These are phyloP conservation scores for Pterocles burchelli DNA, from an alignment of 2,113 vertebrate species.

Conservation along the genomic window DNA sequence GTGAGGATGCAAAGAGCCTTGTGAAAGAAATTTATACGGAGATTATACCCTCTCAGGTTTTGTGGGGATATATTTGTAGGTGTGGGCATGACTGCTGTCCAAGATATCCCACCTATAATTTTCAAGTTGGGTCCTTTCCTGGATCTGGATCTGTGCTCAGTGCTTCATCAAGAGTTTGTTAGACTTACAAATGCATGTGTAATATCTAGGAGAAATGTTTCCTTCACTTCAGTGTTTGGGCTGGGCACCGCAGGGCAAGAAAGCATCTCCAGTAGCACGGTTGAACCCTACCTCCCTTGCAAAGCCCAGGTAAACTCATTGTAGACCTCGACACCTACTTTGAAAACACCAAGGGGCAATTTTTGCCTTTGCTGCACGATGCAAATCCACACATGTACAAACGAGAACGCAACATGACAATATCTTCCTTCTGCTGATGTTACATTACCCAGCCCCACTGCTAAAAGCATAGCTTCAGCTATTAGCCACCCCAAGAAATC, in stretches of 20 bases:
- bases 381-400: neutral
- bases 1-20: neutral
- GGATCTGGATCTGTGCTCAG: neutral
- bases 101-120: neutral
- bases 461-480: constrained; percentile 27
- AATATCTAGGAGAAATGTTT: neutral
- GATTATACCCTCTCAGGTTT: neutral
- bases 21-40: neutral
- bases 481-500: neutral
- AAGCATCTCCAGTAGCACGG: neutral
- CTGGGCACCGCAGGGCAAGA: neutral
- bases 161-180: neutral
- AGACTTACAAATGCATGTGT: neutral
- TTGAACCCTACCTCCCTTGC: neutral
- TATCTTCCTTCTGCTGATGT: neutral
- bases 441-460: neutral
- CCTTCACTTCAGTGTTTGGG: neutral
- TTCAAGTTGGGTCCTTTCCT: neutral
- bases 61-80: neutral
- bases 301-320: neutral
- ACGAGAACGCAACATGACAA: neutral
- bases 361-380: neutral
- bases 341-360: neutral
- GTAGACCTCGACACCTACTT: neutral
- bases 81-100: neutral